Evolutionary conservation across 2,797 vertebrate genomes (phyloP), one percentile per base, ranked within the genome.

Genomic region (Florisuga fusca): DNA sequence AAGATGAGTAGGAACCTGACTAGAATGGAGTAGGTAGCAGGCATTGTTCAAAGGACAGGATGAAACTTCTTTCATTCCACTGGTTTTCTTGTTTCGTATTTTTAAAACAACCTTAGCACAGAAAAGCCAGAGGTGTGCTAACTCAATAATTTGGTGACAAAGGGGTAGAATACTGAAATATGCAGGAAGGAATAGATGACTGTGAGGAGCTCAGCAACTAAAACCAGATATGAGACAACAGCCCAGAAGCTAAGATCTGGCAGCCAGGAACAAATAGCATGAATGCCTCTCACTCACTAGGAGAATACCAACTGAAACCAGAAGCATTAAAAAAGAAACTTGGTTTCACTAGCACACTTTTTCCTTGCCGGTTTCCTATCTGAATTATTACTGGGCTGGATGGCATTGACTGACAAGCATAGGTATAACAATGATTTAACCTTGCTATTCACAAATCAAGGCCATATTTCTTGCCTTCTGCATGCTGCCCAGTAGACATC

Each of bases 161-260:
- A 79, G 63, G 55, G 89, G 67, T 71, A 29, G 57, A 93, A 91
- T 61, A 77, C 59, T 73, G 68, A 93, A 95, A 79, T 55, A 41
- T 1, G 7, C 13, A 72, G 72, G 75, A 91, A 84, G 68, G 71
- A 87, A 95, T 10, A 91, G 85, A 84, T 84, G 91, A 81, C 66
- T 66, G 27, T 17, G 36, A 94, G 80, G 77, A 94, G n/a, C 93
- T 67, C 93, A 79, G 94, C 62, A 95, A 93, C 91, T 84, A 14
- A 86, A 90, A 96, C 69, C 91, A 95, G 94, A 59, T 81, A 96
- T 73, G 12, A 94, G 55, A 81, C 83, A 79, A 67, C 45, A 91
- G 83, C 69, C 87, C 80, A 96, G 93, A 89, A 95, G 79, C 76
- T 46, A 81, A 77, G 58, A 51, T 84, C 85, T 92, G 66, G 57